Base-by-base conservation (phyloP, 2,888 invertebrate species). In the Drosophila pegasa region DNA sequence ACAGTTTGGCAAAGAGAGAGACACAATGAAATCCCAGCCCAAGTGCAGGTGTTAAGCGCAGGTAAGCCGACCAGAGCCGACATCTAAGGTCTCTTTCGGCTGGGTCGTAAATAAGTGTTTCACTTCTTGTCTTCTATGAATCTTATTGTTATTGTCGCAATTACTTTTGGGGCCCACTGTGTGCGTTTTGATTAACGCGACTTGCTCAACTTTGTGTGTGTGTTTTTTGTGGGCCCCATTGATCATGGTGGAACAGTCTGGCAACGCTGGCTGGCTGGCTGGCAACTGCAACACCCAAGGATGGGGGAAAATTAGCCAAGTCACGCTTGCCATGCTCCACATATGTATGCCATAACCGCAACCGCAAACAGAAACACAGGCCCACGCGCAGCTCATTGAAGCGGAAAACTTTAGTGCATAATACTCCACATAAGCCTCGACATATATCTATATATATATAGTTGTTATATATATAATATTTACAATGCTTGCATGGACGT, bases 341-440 rank as follows among this genome's bases (percentile, higher is more conserved):
- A 79, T 77, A 40, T 51, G 7, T 50, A 60, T 75, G 76, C 40
- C 71, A 76, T 79, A 76, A 76, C 75, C 60, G 20, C 50, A 65
- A 69, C 20, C 29, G 8, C 16, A 37, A 16, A 8, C 22, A 14
- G n/a, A 25, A 25, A 25, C n/a, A 25, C 25, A 14, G 3, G 31
- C 43, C 3, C n/a, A 25, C 25, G 8, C 6, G 31, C 43, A n/a
- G 37, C 5, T 45, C 66, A 69, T 79, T 84, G 55, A 72, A 56
- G 56, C 61, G 83, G 76, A 87, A 87, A 82, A 68, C 41, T 74
- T 51, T 47, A 38, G 50, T 75, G 72, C 85, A 79, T 87, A 82
- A 82, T 65, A 69, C 45, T 45, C 14, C 43, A 45, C 48, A 79
- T 57, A 54, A 48, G 41, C 37, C 45, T 20, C 43, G 38, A 33